A percentile compares a stretch with the other conserved stretches of the same genome.
phyloP scores from a whole-genome alignment of 2,113 vertebrate species.

The Miniopterus natalensis region DNA sequence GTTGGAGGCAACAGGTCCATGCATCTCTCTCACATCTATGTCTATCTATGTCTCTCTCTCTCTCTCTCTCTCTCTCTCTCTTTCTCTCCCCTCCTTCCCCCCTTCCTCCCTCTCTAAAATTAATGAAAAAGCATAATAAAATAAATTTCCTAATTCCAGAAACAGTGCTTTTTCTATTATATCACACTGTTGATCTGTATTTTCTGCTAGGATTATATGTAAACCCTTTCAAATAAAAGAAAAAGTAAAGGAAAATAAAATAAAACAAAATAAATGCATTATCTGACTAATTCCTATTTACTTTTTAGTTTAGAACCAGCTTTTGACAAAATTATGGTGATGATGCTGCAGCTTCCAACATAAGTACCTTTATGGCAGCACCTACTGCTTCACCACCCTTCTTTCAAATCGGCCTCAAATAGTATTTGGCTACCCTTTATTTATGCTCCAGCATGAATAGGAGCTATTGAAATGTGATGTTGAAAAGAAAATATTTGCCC shows the following conservation, averaged over 20 bases:
- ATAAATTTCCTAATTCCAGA: background rate
- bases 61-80: too few species aligned
- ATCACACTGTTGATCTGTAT: background rate
- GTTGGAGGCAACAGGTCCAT: too few species aligned
- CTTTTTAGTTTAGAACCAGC: background rate
- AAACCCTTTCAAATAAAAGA: background rate
- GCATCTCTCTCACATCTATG: too few species aligned
- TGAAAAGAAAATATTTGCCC: background rate
- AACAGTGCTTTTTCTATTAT: background rate
- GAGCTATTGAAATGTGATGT: background rate
- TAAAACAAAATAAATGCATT: background rate
- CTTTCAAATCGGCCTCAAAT: background rate
- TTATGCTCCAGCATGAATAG: background rate
- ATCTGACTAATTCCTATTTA: background rate
- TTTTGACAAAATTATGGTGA: background rate
- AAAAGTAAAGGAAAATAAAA: background rate
- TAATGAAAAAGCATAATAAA: too few species aligned
- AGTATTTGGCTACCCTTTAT: background rate
- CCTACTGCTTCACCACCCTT: background rate
- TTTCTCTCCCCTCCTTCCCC: too few species aligned
- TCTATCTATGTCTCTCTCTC: too few species aligned
- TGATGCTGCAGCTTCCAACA: background rate
- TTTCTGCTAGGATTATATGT: background rate
- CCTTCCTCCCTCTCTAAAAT: too few species aligned
- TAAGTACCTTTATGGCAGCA: background rate